Percentiles rank a stretch among this genome's conserved stretches.
Evolutionary conservation across 2,797 vertebrate species (phyloP).

Genomic region (Xenops minutus): DNA sequence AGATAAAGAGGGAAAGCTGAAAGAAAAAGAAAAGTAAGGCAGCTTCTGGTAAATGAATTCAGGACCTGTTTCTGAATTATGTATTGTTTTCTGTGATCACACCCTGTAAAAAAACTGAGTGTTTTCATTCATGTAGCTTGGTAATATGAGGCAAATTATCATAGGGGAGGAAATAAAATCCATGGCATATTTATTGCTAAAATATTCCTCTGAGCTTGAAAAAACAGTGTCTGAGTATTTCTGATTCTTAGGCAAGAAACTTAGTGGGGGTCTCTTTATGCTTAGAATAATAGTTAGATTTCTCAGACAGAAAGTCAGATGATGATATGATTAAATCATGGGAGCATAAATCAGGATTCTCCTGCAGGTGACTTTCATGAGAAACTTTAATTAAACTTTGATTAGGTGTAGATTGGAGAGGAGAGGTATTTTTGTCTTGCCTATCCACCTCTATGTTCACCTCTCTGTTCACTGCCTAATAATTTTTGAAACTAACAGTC

Average conservation of each 20-base stretch:
- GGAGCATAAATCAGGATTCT: slow-evolving; percentile 47
- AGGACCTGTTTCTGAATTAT: neutral
- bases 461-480: neutral
- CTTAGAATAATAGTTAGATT: neutral
- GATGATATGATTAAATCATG: slow-evolving; percentile 52
- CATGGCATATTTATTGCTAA: neutral
- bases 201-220: neutral
- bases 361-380: slow-evolving; percentile 39
- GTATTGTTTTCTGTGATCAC: neutral
- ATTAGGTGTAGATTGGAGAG: slow-evolving; percentile 34
- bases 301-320: slow-evolving; percentile 24
- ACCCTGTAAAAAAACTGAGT: neutral
- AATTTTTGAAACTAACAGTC: neutral
- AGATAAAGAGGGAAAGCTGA: neutral
- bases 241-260: neutral
- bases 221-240: neutral
- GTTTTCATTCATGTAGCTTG: neutral
- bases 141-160: neutral
- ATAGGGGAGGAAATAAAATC: neutral
- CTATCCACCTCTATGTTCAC: neutral
- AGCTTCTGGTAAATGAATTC: neutral
- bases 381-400: slow-evolving; percentile 60
- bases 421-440: slow-evolving; percentile 28
- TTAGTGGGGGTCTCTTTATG: neutral
- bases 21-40: neutral